phyloP scores from a whole-genome alignment of 2,888 invertebrate species.

The Neoitamus cyanurus region DNA sequence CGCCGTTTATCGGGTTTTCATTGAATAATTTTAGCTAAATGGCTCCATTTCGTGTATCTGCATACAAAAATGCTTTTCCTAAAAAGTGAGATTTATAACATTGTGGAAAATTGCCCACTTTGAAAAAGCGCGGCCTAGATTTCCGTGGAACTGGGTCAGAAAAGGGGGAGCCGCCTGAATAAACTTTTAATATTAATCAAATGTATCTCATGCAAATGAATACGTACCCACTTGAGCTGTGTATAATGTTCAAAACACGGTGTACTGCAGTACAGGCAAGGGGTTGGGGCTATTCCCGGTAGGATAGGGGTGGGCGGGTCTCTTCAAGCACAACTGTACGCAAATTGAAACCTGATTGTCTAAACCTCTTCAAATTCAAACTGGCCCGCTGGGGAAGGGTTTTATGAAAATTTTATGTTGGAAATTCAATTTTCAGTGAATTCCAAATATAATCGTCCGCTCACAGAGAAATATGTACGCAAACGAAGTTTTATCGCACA shows the following conservation, averaged over 20 bases:
- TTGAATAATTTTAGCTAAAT: not conserved
- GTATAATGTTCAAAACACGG: not conserved
- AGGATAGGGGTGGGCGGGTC: not conserved
- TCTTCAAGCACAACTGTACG: not conserved
- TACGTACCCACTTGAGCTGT: not conserved
- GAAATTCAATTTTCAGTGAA: slow-evolving; percentile 50
- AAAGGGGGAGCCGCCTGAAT: not conserved
- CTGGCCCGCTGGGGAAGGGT: slow-evolving; percentile 9
- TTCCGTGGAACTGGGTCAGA: not conserved
- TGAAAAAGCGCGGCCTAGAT: not conserved
- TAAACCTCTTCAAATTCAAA: slow-evolving; percentile 13
- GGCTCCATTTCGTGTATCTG: not conserved
- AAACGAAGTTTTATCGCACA: not conserved
- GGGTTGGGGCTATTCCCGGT: not conserved
- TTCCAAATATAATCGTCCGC: slow-evolving; percentile 23
- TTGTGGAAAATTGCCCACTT: not conserved
- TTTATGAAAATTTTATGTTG: slow-evolving; percentile 49
- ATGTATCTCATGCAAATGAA: not conserved
- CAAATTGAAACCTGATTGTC: slow-evolving; percentile 23
- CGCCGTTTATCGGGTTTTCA: not conserved
- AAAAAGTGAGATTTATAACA: not conserved
- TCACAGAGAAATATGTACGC: not conserved
- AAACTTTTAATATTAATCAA: not conserved
- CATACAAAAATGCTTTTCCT: not conserved
- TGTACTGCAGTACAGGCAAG: not conserved